Evolutionary conservation across 2,113 vertebrate genomes (phyloP).

Genomic region (Oriolus oriolus): DNA sequence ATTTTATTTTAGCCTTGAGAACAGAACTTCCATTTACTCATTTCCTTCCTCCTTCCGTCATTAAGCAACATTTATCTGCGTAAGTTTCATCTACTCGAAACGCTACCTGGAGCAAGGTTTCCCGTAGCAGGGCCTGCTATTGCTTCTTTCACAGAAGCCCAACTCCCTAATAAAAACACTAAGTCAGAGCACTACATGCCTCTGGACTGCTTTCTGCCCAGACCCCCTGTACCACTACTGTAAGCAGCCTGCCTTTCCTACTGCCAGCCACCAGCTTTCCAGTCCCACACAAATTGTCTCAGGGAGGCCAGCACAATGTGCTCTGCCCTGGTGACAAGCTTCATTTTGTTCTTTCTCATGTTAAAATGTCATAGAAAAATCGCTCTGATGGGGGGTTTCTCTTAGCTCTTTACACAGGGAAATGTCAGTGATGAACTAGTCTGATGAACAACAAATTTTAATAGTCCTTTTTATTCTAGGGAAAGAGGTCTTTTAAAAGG

Average conservation of each 20-base stretch:
- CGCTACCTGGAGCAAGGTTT: neutral
- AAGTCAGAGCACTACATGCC: neutral
- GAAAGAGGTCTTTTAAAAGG: neutral
- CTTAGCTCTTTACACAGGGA: neutral
- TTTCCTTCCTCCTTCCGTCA: neutral
- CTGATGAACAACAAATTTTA: neutral
- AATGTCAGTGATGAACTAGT: neutral
- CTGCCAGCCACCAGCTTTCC: neutral
- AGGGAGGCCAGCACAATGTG: neutral
- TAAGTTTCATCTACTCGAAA: neutral
- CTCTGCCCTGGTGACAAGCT: neutral
- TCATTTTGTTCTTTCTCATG: neutral
- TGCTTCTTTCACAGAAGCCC: neutral
- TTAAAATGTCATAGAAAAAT: neutral
- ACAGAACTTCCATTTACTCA: neutral
- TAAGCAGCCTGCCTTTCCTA: neutral
- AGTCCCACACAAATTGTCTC: neutral
- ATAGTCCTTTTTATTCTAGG: neutral
- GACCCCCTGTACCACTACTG: fast-evolving
- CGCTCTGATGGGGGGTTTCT: neutral
- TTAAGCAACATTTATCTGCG: neutral
- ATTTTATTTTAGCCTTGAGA: neutral
- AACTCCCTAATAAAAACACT: neutral
- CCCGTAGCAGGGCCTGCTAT: neutral
- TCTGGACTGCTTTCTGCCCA: neutral